phyloP scores from a whole-genome alignment of 2,113 vertebrate genomes.

The Osmerus eperlanus region DNA sequence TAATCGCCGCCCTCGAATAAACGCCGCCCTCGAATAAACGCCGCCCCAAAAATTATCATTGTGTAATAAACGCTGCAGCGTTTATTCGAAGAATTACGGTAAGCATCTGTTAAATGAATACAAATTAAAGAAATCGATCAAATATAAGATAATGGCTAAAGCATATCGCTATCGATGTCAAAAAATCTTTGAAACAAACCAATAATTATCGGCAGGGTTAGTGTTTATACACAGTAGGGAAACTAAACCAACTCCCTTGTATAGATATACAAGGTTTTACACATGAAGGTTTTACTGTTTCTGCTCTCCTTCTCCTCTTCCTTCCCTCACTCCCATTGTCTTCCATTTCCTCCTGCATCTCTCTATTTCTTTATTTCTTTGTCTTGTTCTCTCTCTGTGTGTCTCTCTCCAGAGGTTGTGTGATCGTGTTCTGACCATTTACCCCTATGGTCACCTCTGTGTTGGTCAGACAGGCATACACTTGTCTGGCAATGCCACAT shows the following conservation, averaged over 20 bases:
- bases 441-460: neutral
- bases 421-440: neutral
- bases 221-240: neutral
- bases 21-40: no score
- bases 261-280: neutral
- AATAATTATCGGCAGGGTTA: no score
- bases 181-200: no score
- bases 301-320: neutral
- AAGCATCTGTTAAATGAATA: no score
- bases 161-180: no score
- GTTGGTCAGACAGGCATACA: neutral
- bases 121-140: no score
- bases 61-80: no score
- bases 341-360: neutral
- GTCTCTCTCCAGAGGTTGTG: neutral
- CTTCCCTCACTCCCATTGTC: neutral
- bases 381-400: neutral
- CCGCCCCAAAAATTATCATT: no score
- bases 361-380: neutral
- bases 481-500: neutral
- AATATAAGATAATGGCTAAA: no score
- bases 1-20: no score
- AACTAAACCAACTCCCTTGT: neutral
- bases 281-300: neutral
- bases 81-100: no score